phyloP scores from a whole-genome alignment of 2,888 invertebrate species.

The Erebia aethiops region DNA sequence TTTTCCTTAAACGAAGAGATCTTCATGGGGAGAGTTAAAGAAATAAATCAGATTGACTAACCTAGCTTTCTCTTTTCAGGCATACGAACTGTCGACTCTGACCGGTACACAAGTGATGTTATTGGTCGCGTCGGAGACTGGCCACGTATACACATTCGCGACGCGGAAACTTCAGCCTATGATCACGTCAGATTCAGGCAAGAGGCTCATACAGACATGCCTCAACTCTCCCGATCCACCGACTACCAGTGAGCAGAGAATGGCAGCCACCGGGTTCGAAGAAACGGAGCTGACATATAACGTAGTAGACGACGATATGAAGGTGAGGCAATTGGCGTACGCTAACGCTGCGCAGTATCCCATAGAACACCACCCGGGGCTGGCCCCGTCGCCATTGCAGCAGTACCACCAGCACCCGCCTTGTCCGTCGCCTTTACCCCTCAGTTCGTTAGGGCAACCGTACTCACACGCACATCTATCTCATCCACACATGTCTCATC shows the following conservation, averaged over 20 bases:
- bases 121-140: constrained; percentile 98
- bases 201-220: constrained; percentile 99
- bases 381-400: constrained; percentile 86
- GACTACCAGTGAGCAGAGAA: constrained; percentile 94
- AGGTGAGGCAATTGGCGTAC: constrained; percentile 98
- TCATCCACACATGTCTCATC: constrained; percentile 89
- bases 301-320: constrained; percentile 96
- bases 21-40: background rate
- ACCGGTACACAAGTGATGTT: constrained; percentile 99
- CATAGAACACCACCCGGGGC: constrained; percentile 85
- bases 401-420: constrained; percentile 89
- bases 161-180: constrained; percentile 99
- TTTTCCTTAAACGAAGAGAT: background rate
- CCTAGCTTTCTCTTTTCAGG: constrained; percentile 84
- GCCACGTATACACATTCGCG: constrained; percentile 99
- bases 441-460: constrained; percentile 76
- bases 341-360: constrained; percentile 88
- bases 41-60: constrained; percentile 18
- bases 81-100: constrained; percentile 98
- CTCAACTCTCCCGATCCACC: constrained; percentile 98
- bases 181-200: constrained; percentile 99
- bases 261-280: constrained; percentile 99
- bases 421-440: constrained; percentile 89
- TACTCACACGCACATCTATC: constrained; percentile 82
- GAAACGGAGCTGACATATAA: constrained; percentile 99